phyloP scores from a whole-genome alignment of 2,113 vertebrate species.

The Hippopotamus amphibius region DNA sequence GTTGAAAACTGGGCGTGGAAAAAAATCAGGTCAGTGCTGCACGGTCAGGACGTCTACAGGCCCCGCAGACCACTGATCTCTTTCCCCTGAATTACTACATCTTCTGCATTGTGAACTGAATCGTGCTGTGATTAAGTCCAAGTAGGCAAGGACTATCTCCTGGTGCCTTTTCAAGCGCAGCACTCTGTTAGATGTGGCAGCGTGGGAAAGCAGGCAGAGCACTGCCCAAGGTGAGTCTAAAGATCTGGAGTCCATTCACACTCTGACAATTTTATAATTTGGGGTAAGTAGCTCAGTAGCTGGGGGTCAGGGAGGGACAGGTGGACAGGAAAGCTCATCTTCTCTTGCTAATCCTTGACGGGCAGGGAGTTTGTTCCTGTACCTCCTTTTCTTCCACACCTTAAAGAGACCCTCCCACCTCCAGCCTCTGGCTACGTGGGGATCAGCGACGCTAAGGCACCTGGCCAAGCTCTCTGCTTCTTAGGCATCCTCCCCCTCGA shows the following conservation, averaged over 20 bases:
- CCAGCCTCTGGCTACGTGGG: neutral
- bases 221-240: accelerated
- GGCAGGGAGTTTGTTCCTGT: accelerated
- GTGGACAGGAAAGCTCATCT: accelerated
- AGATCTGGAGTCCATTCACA: neutral
- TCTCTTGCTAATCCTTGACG: accelerated
- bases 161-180: accelerated
- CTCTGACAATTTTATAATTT: neutral
- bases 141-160: neutral
- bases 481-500: accelerated
- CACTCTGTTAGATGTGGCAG: accelerated
- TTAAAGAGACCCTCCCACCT: too few species aligned
- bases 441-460: neutral
- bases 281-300: neutral
- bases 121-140: too few species aligned
- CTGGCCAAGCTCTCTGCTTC: neutral
- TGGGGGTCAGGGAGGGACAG: neutral
- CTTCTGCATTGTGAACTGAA: too few species aligned
- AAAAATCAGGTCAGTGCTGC: neutral
- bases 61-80: neutral
- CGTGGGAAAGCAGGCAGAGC: accelerated
- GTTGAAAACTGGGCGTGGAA: neutral
- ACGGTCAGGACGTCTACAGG: accelerated
- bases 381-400: neutral
- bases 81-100: neutral